A percentile compares a stretch with the other conserved stretches of the same genome.
These are phyloP conservation scores for Harpagoxenus sublaevis DNA, from an alignment of 2,888 invertebrate genomes.

Conservation along the genomic window DNA sequence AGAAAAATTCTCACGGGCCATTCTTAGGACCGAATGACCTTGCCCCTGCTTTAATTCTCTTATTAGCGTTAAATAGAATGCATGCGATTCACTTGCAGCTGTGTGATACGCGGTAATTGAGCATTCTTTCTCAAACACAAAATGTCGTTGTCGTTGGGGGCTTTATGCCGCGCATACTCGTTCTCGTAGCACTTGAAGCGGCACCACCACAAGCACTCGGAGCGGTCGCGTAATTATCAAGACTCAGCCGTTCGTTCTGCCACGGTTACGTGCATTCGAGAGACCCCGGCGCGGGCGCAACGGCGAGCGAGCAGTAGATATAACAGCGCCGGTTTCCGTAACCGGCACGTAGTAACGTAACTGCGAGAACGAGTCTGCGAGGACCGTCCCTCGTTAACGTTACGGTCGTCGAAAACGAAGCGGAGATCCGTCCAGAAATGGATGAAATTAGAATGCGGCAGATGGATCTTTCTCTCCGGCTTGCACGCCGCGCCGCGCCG, in stretches of 20 bases:
- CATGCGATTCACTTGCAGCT: background rate
- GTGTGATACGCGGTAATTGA: conserved; percentile 18
- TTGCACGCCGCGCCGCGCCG: too few relatives aligned
- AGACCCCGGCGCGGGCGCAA: conserved; percentile 23
- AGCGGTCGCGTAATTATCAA: conserved; percentile 68
- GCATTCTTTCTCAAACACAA: conserved; percentile 21
- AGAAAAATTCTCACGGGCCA: too few relatives aligned
- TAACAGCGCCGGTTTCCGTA: conserved; percentile 68
- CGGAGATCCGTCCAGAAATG: conserved; percentile 11
- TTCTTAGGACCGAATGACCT: background rate
- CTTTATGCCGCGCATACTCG: conserved; percentile 14
- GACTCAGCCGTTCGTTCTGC: conserved; percentile 63
- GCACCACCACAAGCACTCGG: conserved; percentile 11
- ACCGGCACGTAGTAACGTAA: conserved; percentile 60
- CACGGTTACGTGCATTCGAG: conserved; percentile 69
- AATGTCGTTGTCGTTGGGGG: conserved; percentile 7
- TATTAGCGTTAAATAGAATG: background rate
- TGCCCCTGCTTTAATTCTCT: background rate
- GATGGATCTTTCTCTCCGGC: background rate
- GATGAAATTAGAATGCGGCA: conserved; percentile 3
- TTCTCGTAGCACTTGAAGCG: conserved; percentile 29
- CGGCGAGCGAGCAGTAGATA: conserved; percentile 56
- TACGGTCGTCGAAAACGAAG: conserved; percentile 42
- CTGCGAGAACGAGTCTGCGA: conserved; percentile 38
- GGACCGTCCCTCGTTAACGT: conserved; percentile 63